A percentile compares a stretch with the other conserved stretches of the same genome.
Conservation (phyloP, 2,797 vertebrate species). For the Borostomias antarcticus region DNA sequence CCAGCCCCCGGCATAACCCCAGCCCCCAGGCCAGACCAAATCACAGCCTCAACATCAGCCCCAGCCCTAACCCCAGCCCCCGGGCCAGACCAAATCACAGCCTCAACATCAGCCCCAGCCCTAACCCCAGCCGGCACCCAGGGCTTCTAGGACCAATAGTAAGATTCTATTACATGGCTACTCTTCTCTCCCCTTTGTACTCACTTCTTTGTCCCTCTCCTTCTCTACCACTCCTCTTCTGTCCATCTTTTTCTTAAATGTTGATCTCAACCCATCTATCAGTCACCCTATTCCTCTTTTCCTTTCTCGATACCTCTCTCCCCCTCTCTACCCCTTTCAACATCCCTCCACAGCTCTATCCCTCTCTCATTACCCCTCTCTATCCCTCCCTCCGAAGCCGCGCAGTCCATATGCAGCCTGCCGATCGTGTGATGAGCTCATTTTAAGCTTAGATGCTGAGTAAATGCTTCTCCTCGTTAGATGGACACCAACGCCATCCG, state of each 20-base stretch:
- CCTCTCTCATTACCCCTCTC: neutral
- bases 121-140: conserved; percentile 42
- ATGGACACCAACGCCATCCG: conserved; percentile 48
- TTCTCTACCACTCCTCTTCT: neutral
- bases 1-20: too few species aligned
- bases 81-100: too few species aligned
- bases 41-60: too few species aligned
- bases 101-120: too few species aligned
- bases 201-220: neutral
- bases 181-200: neutral
- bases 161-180: conserved; percentile 37
- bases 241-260: conserved; percentile 4
- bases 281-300: neutral
- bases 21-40: too few species aligned
- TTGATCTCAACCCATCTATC: too few species aligned
- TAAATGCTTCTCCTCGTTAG: conserved; percentile 30
- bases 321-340: too few species aligned
- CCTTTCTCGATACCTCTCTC: neutral
- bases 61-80: too few species aligned
- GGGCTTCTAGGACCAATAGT: conserved; percentile 26
- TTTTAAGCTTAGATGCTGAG: conserved; percentile 43
- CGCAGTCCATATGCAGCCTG: conserved; percentile 2
- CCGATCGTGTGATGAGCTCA: conserved; percentile 47
- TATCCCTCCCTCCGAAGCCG: conserved; percentile 12
- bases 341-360: too few species aligned